phyloP scores from a whole-genome alignment of 2,797 vertebrate genomes.

The Semaprochilodus insignis region DNA sequence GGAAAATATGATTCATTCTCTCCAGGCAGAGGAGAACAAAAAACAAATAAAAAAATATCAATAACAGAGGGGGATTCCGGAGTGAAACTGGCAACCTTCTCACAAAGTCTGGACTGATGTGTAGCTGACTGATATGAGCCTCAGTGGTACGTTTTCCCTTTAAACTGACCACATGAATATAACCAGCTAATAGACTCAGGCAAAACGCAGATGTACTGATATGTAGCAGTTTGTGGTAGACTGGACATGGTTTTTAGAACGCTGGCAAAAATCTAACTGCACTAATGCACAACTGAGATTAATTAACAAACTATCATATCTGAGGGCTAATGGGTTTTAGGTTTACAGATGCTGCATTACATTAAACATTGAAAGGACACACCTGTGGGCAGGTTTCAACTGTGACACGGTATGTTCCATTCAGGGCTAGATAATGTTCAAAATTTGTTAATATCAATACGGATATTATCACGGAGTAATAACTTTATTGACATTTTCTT shows the following conservation, averaged over 20 bases:
- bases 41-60: neutral
- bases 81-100: slow-evolving; percentile 21
- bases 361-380: no score
- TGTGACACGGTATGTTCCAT: no score
- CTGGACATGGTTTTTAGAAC: neutral
- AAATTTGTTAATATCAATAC: no score
- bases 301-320: no score
- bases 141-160: neutral
- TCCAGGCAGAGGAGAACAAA: neutral
- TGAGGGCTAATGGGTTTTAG: no score
- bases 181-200: neutral
- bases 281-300: no score
- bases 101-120: neutral
- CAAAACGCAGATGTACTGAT: neutral
- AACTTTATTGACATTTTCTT: no score
- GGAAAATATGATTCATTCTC: slow-evolving; percentile 6
- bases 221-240: neutral
- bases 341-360: no score
- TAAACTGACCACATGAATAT: neutral
- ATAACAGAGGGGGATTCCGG: slow-evolving; percentile 15
- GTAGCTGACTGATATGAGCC: slow-evolving; percentile 4
- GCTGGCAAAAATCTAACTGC: neutral
- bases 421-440: no score
- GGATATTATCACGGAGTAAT: no score
- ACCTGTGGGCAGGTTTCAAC: no score